Percentiles rank a stretch among this genome's conserved stretches.
Evolutionary conservation across 1,140 invertebrate species (phyloP).

Genomic region (Kradibia gibbosae): DNA sequence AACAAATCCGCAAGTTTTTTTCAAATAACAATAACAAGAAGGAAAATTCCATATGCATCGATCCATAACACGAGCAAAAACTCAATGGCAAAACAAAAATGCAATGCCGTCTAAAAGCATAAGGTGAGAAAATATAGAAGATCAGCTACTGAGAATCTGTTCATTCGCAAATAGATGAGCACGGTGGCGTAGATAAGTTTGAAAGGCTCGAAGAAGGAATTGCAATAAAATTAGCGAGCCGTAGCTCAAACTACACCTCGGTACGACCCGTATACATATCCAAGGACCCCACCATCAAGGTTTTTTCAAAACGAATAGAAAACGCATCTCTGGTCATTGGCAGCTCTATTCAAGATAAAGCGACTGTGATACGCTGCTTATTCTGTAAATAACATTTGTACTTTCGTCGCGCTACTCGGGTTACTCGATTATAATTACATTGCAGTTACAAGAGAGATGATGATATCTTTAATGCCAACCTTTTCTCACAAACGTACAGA

Average conservation of each 20-base stretch:
- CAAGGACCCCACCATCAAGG: not conserved
- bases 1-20: not conserved
- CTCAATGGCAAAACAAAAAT: slow-evolving; percentile 7
- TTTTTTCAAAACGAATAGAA: not conserved
- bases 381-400: slow-evolving; percentile 20
- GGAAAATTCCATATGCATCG: slow-evolving; percentile 2
- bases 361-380: not conserved
- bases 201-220: not conserved
- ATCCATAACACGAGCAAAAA: not conserved
- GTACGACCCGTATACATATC: not conserved
- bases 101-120: not conserved
- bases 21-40: slow-evolving; percentile 23
- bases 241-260: slow-evolving; percentile 4
- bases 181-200: not conserved
- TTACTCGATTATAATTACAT: not conserved
- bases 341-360: slow-evolving; percentile 9
- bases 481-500: not conserved
- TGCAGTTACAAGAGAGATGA: no score
- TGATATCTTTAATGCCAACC: no score
- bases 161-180: not conserved
- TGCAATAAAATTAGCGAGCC: not conserved
- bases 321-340: not conserved
- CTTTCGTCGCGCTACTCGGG: not conserved
- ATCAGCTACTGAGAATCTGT: slow-evolving; percentile 33
- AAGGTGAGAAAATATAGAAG: slow-evolving; percentile 20